These are phyloP conservation scores for Lutjanus argentimaculatus DNA, from an alignment of 2,797 vertebrate genomes.

Conservation along the genomic window DNA sequence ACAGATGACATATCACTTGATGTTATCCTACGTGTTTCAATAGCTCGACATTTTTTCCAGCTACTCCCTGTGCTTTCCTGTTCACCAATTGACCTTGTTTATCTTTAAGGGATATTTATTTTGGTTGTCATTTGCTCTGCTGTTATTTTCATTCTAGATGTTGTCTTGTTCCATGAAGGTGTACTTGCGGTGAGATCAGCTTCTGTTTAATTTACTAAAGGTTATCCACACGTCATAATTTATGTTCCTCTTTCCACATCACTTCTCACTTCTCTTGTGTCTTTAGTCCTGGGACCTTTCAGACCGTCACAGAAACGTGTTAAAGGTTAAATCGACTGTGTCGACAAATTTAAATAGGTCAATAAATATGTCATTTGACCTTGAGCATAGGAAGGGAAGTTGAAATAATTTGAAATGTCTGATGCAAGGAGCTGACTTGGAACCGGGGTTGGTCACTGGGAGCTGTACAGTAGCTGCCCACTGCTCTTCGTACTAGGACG, in stretches of 20 bases:
- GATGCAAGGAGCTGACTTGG: too few species aligned
- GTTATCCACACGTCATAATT: background rate
- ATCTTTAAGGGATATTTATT: background rate
- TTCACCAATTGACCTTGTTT: too few species aligned
- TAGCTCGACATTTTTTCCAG: too few species aligned
- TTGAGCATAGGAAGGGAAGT: background rate
- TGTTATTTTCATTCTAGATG: background rate
- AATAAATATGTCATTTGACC: background rate
- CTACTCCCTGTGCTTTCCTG: too few species aligned
- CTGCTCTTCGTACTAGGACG: too few species aligned
- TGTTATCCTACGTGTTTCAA: too few species aligned
- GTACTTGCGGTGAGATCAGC: constrained; percentile 13
- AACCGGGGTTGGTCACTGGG: too few species aligned
- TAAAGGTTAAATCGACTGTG: background rate
- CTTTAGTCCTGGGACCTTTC: background rate
- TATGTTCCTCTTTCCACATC: background rate
- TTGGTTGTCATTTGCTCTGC: background rate
- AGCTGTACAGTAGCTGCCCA: too few species aligned
- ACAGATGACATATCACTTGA: too few species aligned
- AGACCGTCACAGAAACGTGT: background rate
- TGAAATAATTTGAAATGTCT: background rate
- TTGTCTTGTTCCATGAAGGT: background rate
- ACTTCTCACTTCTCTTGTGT: background rate
- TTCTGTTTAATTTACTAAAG: background rate
- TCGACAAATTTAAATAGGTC: too few species aligned